Evolutionary conservation across 2,113 vertebrate species (phyloP), one percentile per base, ranked within the genome.

Genomic region (Anarhynchus alexandrinus): DNA sequence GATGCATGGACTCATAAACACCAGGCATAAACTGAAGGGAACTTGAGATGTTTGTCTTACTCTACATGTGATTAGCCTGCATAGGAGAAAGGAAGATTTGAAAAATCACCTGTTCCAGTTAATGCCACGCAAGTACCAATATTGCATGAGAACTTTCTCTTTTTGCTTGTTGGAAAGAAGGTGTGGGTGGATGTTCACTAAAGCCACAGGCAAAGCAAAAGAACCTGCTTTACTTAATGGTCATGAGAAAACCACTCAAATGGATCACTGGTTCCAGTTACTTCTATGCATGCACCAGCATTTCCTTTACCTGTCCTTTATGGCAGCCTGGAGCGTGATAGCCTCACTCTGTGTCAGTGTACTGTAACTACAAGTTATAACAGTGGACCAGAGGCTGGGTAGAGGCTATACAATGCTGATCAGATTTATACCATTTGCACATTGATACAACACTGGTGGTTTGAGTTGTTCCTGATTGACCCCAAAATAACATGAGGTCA

Each of bases 71-170:
- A 88, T 83, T 77, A 70, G 20, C 62, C 70, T 73, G 25, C 45
- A 70, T 10, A 73, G 55, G 29, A 86, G 55, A 88, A 82, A 94
- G 54, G 54, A 94, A 70, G 81, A 82, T 80, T 40, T 66, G 67
- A 88, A 90, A 87, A 91, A 55, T 29, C 26, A 49, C 18, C 34
- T 42, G 36, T 11, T 80, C 21, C 55, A 32, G 42, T 77, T 77
- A 70, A 88, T 80, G 76, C 29, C 49, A 83, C 9, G 3, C 66
- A 91, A 76, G 40, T 91, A 88, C 16, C 15, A 49, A 8, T 67
- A 57, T 40, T 4, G 4, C 47, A 47, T n/a, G 55, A 78, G n/a
- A 94, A n/a, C n/a, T 58, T 58, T 42, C 6, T 55, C 22, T 38
- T 73, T 76, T 67, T 73, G 11, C 30, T 74, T 79, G 21, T 54